phyloP scores from a whole-genome alignment of 2,888 invertebrate species.

The Empis stercorea region DNA sequence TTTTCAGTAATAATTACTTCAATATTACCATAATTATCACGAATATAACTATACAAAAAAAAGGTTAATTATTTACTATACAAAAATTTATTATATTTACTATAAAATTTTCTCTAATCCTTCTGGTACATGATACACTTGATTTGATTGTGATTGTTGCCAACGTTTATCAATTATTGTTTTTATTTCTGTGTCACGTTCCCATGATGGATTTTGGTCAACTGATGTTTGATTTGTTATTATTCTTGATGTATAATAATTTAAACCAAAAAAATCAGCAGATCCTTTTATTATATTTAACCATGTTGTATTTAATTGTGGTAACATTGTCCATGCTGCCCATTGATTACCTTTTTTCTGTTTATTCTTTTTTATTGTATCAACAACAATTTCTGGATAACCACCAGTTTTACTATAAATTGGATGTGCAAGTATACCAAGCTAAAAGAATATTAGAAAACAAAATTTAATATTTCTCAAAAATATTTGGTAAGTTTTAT shows the following conservation, averaged over 20 bases:
- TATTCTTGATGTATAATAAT: constrained; percentile 24
- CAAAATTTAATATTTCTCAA: not conserved
- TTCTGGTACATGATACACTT: constrained; percentile 24
- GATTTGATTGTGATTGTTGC: constrained; percentile 21
- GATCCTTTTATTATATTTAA: constrained; percentile 17
- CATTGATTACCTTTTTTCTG: constrained; percentile 20
- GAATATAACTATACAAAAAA: constrained; percentile 46
- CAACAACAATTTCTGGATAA: constrained; percentile 26
- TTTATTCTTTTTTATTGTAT: constrained; percentile 24
- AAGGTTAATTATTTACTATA: too few relatives aligned
- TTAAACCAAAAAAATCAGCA: constrained; percentile 25
- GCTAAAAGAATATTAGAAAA: constrained; percentile 14
- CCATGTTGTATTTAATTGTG: constrained; percentile 15
- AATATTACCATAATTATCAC: constrained; percentile 41
- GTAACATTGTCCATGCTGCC: constrained; percentile 20
- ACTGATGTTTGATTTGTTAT: constrained; percentile 12
- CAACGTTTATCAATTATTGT: constrained; percentile 18
- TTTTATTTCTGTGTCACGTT: constrained; percentile 35
- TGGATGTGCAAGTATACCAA: constrained; percentile 30
- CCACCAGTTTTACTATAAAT: constrained; percentile 23
- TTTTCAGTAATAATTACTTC: constrained; percentile 46
- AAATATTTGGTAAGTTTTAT: too few relatives aligned
- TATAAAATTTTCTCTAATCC: constrained; percentile 20
- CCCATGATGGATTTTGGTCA: constrained; percentile 38
- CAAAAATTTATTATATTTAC: too few relatives aligned